Evolutionary conservation across 2,888 invertebrate genomes (phyloP), one percentile per base, ranked within the genome.

Genomic region (Pollenia labialis): DNA sequence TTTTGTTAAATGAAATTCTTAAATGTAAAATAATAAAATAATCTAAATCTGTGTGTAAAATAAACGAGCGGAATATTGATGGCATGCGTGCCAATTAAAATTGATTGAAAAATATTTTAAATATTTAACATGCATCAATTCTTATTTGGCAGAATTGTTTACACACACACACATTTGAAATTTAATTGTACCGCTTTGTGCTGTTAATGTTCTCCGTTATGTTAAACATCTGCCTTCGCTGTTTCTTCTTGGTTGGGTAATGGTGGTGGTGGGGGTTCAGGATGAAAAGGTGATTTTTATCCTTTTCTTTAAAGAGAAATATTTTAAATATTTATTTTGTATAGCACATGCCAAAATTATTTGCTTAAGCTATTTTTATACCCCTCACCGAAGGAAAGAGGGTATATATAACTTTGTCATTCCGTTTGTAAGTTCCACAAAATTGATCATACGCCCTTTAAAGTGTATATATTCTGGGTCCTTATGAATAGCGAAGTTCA

Each of bases 41-140:
- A 85, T 83, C 82, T 81, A 83, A 80, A 80, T 82, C 72, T 81
- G 74, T 69, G 75, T 75, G 50, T 18, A 48, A 77, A 42, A 74
- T 81, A 32, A 66, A 68, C 54, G 23, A 76, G 54, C 62, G 50
- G 81, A 72, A 79, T 91, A 90, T 92, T 92, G 92, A 92, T 92
- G 92, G 91, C 90, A 90, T 91, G 91, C 90, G 90, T 91, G 91
- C 92, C 92, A 92, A 92, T 92, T 92, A 91, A 92, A 92, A 92
- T 92, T 92, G 92, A 92, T 92, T 92, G 92, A 90, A 92, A 87
- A 91, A 92, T 92, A 92, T 91, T 90, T 90, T 86, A 89, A 90
- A 92, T 92, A 90, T 90, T 91, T 89, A 89, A 77, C 84, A 85
- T 87, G 85, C 87, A 81, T 79, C 85, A 76, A 76, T 85, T 72